A percentile compares a stretch with the other conserved stretches of the same genome.
phyloP scores from a whole-genome alignment of 1,140 invertebrate species.

The Stegodyphus dumicola region DNA sequence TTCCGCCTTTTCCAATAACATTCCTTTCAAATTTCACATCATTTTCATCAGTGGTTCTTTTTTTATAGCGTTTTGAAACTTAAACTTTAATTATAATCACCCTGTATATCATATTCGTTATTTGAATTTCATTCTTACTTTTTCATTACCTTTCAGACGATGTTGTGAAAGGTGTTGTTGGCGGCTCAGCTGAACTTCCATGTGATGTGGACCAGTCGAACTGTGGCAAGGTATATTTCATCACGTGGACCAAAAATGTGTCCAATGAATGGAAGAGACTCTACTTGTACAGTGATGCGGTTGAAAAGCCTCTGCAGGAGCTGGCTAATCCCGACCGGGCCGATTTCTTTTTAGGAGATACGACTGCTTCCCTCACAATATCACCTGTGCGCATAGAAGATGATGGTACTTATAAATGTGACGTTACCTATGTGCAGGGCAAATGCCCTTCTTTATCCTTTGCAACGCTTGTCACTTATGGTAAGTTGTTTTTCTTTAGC shows the following conservation, averaged over 20 bases:
- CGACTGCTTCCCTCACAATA: conserved; percentile 57
- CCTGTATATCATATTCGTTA: no score
- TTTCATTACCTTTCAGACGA: conserved; percentile 3
- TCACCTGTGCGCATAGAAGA: conserved; percentile 61
- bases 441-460: conserved; percentile 65
- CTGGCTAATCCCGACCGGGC: conserved; percentile 62
- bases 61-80: no score
- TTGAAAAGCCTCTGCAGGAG: conserved; percentile 63
- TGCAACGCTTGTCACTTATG: conserved; percentile 64
- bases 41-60: no score
- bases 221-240: conserved; percentile 65
- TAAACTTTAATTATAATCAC: no score
- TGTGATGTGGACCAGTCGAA: conserved; percentile 63
- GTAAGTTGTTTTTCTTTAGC: conserved; percentile 49
- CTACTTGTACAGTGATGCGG: conserved; percentile 63
- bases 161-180: conserved; percentile 61
- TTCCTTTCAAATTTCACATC: no score
- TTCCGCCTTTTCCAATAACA: no score
- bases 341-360: conserved; percentile 45
- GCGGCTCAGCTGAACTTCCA: conserved; percentile 61
- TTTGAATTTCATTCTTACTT: no score
- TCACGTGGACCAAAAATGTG: conserved; percentile 64
- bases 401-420: conserved; percentile 64
- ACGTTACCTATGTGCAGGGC: conserved; percentile 65
- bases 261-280: conserved; percentile 63